A percentile compares a stretch with the other conserved stretches of the same genome.
These are phyloP conservation scores for Columbina picui DNA, from an alignment of 2,113 vertebrate genomes.

Conservation along the genomic window DNA sequence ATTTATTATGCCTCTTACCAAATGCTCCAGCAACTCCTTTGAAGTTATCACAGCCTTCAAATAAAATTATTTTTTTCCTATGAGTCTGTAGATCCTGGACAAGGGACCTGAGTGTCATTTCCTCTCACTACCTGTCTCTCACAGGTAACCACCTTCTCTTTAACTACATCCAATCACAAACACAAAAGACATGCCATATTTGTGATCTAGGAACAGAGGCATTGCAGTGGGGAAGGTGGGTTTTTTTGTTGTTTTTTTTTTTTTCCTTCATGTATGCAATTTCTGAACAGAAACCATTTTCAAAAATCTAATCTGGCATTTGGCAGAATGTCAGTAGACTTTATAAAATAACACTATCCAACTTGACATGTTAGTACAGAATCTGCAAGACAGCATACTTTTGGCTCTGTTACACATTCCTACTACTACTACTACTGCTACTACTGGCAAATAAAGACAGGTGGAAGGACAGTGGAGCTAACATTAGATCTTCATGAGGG, in stretches of 20 bases:
- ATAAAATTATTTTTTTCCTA: background rate
- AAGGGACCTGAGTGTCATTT: background rate
- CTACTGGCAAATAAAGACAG: conserved; percentile 39
- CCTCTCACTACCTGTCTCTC: background rate
- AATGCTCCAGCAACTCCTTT: background rate
- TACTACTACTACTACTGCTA: background rate
- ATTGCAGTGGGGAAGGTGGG: background rate
- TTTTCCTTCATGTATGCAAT: background rate
- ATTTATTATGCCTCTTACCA: background rate
- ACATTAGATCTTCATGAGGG: background rate
- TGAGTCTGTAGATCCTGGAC: background rate
- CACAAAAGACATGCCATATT: background rate
- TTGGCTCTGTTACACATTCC: conserved; percentile 29
- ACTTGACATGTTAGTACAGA: conserved; percentile 50
- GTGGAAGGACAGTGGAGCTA: background rate
- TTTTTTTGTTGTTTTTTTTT: too few species aligned
- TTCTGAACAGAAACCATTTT: background rate
- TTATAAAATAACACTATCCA: conserved; percentile 33
- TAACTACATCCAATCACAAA: accelerated
- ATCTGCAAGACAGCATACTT: conserved; percentile 50
- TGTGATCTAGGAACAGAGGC: accelerated
- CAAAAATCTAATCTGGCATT: conserved; percentile 19
- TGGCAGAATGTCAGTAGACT: conserved; percentile 50
- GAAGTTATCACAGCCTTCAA: background rate
- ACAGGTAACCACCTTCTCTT: background rate